A percentile compares a stretch with the other conserved stretches of the same genome.
phyloP scores from a whole-genome alignment of 2,888 invertebrate genomes.

The Vandiemenella viatica region DNA sequence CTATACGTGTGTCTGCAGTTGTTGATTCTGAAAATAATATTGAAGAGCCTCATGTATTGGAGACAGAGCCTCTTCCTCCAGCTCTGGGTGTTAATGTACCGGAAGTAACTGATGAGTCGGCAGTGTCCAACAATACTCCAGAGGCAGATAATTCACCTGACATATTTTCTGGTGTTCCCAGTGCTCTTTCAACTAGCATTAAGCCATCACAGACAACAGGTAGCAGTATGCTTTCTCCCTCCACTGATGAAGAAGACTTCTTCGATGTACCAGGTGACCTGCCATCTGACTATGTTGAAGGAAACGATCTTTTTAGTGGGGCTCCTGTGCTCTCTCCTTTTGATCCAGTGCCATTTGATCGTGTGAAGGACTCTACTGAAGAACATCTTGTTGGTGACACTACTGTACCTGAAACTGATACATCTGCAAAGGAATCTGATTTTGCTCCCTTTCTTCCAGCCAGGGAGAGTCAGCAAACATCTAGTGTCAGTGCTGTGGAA shows the following conservation, averaged over 20 bases:
- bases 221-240: slow-evolving; percentile 24
- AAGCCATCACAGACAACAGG: background rate
- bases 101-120: background rate
- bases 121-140: background rate
- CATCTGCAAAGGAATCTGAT: too few species aligned
- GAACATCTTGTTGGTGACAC: background rate
- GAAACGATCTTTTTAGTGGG: slow-evolving; percentile 23
- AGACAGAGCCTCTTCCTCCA: background rate
- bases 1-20: slow-evolving; percentile 42
- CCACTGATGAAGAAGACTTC: slow-evolving; percentile 32
- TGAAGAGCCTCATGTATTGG: background rate
- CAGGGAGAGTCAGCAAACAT: background rate
- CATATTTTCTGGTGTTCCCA: too few species aligned
- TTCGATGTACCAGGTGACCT: slow-evolving; percentile 30
- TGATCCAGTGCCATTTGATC: slow-evolving; percentile 12
- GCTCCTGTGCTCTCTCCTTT: slow-evolving; percentile 28
- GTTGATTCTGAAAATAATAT: too few species aligned
- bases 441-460: background rate
- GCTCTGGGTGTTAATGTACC: background rate
- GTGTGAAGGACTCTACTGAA: background rate
- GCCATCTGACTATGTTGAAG: slow-evolving; percentile 18
- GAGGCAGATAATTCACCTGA: background rate
- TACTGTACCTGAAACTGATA: too few species aligned
- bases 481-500: background rate
- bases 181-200: too few species aligned